These are phyloP conservation scores for Tachyglossus aculeatus DNA, from an alignment of 2,797 vertebrate species.

Conservation along the genomic window DNA sequence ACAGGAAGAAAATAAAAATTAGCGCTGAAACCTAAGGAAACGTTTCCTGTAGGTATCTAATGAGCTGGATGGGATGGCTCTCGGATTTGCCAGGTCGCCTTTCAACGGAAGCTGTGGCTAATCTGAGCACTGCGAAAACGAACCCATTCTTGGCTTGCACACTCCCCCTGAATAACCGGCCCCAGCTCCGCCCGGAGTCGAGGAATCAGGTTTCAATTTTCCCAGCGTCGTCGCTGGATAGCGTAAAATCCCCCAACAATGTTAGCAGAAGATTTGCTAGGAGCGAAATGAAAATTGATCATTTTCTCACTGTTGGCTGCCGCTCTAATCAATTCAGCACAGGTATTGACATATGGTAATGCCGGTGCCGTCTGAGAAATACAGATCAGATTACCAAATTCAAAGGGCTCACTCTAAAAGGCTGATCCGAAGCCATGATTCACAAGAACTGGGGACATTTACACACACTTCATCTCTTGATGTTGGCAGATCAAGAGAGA, in stretches of 20 bases:
- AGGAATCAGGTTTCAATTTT: constrained; percentile 33
- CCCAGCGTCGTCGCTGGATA: constrained; percentile 6
- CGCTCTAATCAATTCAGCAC: constrained; percentile 35
- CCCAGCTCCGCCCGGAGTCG: constrained; percentile 16
- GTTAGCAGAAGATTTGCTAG: constrained; percentile 1
- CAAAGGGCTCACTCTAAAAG: constrained; percentile 11
- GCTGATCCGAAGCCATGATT: constrained; percentile 21
- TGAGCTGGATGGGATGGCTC: background rate
- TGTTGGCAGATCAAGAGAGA: constrained; percentile 20
- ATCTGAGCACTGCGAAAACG: constrained; percentile 29
- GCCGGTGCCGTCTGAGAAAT: background rate
- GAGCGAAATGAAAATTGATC: constrained; percentile 51
- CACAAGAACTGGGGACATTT: constrained; percentile 1
- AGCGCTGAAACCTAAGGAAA: background rate
- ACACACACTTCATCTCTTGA: background rate
- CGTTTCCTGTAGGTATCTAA: background rate
- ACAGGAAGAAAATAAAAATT: background rate
- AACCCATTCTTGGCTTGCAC: constrained; percentile 13
- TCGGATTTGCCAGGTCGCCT: background rate
- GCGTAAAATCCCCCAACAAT: constrained; percentile 40
- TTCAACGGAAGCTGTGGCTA: background rate
- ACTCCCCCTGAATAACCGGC: constrained; percentile 16
- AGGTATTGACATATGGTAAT: constrained; percentile 1
- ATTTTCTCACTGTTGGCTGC: background rate
- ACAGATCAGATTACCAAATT: constrained; percentile 9